Evolutionary conservation across 2,888 invertebrate genomes (phyloP).

Genomic region (Miltochrista miniata): DNA sequence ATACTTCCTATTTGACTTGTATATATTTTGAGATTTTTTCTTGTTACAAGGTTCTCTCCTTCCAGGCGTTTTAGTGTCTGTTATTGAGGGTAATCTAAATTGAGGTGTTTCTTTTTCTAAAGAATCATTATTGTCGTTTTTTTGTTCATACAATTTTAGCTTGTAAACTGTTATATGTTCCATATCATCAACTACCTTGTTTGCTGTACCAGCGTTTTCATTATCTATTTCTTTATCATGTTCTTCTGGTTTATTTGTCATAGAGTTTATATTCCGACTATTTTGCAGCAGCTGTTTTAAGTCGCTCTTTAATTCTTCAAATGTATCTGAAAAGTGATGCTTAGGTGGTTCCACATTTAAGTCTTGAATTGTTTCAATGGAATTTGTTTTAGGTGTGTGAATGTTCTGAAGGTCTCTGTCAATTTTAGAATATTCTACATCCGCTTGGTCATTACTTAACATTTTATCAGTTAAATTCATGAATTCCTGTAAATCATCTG

Average conservation of each 20-base stretch:
- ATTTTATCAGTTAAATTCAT: conserved; percentile 71
- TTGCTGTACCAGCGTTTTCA: conserved; percentile 11
- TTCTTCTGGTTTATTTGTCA: conserved; percentile 30
- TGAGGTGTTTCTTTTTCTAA: conserved; percentile 23
- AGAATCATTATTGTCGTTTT: conserved; percentile 18
- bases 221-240: conserved; percentile 23
- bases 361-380: conserved; percentile 60
- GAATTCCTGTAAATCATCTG: conserved; percentile 73
- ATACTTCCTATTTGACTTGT: conserved; percentile 57
- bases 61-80: conserved; percentile 58
- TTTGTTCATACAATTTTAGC: conserved; percentile 55
- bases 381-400: conserved; percentile 71
- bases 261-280: conserved; percentile 39
- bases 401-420: conserved; percentile 53
- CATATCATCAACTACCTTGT: conserved; percentile 61
- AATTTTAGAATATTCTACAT: conserved; percentile 35
- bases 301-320: conserved; percentile 65
- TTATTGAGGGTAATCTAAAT: conserved; percentile 67
- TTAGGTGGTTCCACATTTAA: conserved; percentile 30
- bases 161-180: conserved; percentile 74
- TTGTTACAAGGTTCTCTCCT: conserved; percentile 47
- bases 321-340: conserved; percentile 59
- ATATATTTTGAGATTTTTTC: conserved; percentile 55
- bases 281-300: conserved; percentile 61
- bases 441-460: conserved; percentile 46